phyloP scores from a whole-genome alignment of 2,797 vertebrate species.

The Galaxias olidus region DNA sequence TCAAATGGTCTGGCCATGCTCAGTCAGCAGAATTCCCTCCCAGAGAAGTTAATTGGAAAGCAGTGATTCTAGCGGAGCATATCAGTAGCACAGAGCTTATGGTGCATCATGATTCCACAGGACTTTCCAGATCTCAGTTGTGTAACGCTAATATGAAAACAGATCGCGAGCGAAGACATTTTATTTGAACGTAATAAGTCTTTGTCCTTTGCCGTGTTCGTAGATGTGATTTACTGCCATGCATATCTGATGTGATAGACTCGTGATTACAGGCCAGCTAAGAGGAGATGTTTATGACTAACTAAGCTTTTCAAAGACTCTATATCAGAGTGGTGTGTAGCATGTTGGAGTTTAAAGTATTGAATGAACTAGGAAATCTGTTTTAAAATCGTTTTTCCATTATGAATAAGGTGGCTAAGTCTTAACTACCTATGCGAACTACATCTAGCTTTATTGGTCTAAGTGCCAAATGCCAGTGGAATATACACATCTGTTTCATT shows the following conservation, averaged over 20 bases:
- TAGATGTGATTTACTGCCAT: neutral
- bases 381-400: constrained; percentile 21
- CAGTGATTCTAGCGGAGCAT: constrained; percentile 25
- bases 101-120: constrained; percentile 15
- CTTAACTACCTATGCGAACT: constrained; percentile 19
- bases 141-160: constrained; percentile 10
- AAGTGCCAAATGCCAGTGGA: constrained; percentile 41
- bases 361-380: neutral
- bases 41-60: constrained; percentile 39
- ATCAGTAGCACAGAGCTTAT: constrained; percentile 2
- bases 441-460: constrained; percentile 35
- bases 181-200: constrained; percentile 9
- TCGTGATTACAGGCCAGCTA: constrained; percentile 4
- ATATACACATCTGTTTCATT: constrained; percentile 65
- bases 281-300: neutral
- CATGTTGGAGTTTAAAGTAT: neutral
- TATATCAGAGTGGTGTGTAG: neutral
- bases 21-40: constrained; percentile 52
- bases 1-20: constrained; percentile 25
- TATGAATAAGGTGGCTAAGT: constrained; percentile 9
- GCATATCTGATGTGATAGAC: constrained; percentile 4
- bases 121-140: constrained; percentile 13
- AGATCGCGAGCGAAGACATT: constrained; percentile 1
- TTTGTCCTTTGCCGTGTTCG: constrained; percentile 9
- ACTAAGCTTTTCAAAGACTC: constrained; percentile 1